A percentile compares a stretch with the other conserved stretches of the same genome.
phyloP scores from a whole-genome alignment of 2,888 invertebrate species.

The Microctonus aethiopoides region DNA sequence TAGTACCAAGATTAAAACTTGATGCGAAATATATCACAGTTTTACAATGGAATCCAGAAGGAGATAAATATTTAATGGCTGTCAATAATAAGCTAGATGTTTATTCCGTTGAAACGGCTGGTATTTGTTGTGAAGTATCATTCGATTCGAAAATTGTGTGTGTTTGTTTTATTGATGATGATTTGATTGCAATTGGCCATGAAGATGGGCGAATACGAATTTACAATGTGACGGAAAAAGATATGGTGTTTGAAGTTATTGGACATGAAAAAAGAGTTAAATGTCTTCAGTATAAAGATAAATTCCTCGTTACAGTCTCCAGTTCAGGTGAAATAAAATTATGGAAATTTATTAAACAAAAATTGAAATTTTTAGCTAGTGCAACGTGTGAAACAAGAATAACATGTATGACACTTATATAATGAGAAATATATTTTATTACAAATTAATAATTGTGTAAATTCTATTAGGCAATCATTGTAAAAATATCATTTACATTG shows the following conservation, averaged over 20 bases:
- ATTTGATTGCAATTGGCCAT: constrained; percentile 76
- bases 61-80: constrained; percentile 80
- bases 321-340: constrained; percentile 84
- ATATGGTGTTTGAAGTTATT: constrained; percentile 61
- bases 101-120: constrained; percentile 84
- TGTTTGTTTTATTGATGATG: constrained; percentile 74
- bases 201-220: constrained; percentile 79
- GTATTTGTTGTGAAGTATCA: constrained; percentile 75
- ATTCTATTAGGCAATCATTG: constrained; percentile 14
- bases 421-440: constrained; percentile 20
- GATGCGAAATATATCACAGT: constrained; percentile 58
- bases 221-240: constrained; percentile 70
- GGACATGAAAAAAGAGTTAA: constrained; percentile 79
- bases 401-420: constrained; percentile 76
- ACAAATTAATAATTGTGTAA: not conserved
- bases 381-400: constrained; percentile 75
- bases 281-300: constrained; percentile 71
- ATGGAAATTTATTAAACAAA: constrained; percentile 70
- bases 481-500: constrained; percentile 51
- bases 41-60: constrained; percentile 80
- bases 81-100: constrained; percentile 81
- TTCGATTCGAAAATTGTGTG: constrained; percentile 78
- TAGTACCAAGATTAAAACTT: constrained; percentile 68
- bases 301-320: constrained; percentile 77
- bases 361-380: constrained; percentile 62